Evolutionary conservation across 1,140 invertebrate genomes (phyloP).

Genomic region (Apis mellifera): DNA sequence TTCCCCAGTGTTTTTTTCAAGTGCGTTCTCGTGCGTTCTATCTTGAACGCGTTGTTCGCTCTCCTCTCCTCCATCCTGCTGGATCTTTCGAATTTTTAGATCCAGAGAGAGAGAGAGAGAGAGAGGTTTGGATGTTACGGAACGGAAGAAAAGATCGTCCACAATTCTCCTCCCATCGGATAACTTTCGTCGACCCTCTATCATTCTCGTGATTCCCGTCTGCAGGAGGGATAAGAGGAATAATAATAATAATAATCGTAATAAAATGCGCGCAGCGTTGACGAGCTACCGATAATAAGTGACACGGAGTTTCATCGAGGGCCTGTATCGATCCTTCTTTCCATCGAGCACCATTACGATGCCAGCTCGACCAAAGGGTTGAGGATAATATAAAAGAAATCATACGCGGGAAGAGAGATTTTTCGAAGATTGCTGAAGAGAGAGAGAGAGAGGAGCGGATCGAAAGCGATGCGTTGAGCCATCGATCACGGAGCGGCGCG

Average conservation of each 20-base stretch:
- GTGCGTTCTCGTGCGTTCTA: not conserved
- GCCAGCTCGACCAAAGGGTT: not conserved
- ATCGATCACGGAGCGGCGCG: slow-evolving; percentile 49
- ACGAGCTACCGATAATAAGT: not conserved
- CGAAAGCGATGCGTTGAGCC: slow-evolving; percentile 47
- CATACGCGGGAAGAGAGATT: not conserved
- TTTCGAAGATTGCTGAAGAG: not conserved
- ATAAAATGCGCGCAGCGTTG: slow-evolving; percentile 20
- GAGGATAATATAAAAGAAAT: not conserved
- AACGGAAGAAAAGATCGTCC: not conserved
- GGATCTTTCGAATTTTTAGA: not conserved
- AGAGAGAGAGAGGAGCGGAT: not conserved
- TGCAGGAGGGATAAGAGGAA: not conserved
- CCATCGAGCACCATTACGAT: slow-evolving; percentile 7
- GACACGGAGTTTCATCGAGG: not conserved
- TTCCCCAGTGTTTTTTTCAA: not conserved
- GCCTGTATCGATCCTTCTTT: slow-evolving; percentile 18
- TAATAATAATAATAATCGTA: no score
- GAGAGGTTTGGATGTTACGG: not conserved
- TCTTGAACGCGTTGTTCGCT: not conserved
- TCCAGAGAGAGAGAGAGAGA: not conserved
- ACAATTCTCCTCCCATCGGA: no score
- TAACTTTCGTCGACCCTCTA: not conserved
- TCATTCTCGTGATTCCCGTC: not conserved
- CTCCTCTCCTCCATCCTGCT: no score